Conservation (phyloP, 2,888 invertebrate species). For the Brenthis hecate region DNA sequence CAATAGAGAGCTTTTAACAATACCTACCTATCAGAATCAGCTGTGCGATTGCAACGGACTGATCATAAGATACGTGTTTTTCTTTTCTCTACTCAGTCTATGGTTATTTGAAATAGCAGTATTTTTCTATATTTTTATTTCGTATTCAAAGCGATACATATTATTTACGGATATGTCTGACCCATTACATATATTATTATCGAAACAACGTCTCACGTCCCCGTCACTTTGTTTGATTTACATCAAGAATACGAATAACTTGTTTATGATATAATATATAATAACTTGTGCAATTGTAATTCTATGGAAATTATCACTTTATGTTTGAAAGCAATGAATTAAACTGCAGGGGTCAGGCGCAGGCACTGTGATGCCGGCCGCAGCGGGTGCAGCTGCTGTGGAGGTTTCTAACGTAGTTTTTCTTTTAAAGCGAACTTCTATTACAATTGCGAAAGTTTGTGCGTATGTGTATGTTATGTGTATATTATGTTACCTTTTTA, state of each 20-base stretch:
- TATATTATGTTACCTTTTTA: no score
- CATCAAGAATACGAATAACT: slow-evolving; percentile 20
- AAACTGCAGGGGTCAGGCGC: slow-evolving; percentile 41
- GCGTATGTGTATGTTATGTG: no score
- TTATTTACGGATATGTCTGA: background rate
- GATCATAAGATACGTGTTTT: no score
- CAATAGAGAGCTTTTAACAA: no score
- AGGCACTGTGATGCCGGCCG: background rate
- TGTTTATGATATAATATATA: slow-evolving; percentile 11
- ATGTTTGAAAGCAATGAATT: slow-evolving; percentile 39
- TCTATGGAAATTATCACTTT: slow-evolving; percentile 31
- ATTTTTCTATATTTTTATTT: background rate
- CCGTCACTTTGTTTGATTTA: slow-evolving; percentile 12
- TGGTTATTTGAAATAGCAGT: background rate
- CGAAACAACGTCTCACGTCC: background rate
- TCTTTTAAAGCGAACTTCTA: background rate
- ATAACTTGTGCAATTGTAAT: slow-evolving; percentile 30
- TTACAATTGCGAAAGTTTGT: background rate
- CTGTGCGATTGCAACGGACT: no score
- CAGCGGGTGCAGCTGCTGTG: background rate
- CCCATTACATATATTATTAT: background rate
- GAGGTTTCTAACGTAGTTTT: background rate
- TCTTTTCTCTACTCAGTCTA: no score
- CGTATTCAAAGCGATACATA: background rate
- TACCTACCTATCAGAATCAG: no score